A percentile compares a stretch with the other conserved stretches of the same genome.
Conservation (phyloP, 2,113 vertebrate genomes). For the Varanus komodoensis region DNA sequence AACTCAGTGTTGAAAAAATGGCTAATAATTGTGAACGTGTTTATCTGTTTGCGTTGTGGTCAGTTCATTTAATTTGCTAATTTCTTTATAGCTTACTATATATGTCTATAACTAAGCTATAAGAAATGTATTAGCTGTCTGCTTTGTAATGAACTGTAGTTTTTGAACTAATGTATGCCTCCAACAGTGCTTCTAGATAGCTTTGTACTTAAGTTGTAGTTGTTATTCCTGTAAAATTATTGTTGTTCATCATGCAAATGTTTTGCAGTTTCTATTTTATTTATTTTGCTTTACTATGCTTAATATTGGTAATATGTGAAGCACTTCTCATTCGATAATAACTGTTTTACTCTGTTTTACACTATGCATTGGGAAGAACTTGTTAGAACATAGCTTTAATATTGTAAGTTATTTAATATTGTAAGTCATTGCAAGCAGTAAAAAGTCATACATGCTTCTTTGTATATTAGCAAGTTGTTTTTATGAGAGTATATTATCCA, state of each 20-base stretch:
- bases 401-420: not conserved
- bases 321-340: not conserved
- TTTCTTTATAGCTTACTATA: constrained; percentile 20
- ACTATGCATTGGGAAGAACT: not conserved
- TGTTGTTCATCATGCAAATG: not conserved
- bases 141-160: not conserved
- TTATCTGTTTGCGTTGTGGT: constrained; percentile 13
- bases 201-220: not conserved
- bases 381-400: not conserved
- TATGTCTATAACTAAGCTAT: not conserved
- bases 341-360: not conserved
- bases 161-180: not conserved
- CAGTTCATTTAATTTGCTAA: not conserved
- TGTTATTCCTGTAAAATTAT: not conserved
- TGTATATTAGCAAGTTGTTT: not conserved
- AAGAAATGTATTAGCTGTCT: not conserved
- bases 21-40: constrained; percentile 9
- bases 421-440: not conserved
- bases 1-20: constrained; percentile 68
- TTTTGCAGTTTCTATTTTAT: not conserved
- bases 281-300: not conserved
- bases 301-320: not conserved
- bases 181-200: not conserved
- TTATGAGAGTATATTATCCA: not conserved
- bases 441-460: not conserved